phyloP scores from a whole-genome alignment of 2,113 vertebrate genomes.

The Cyprinodon variegatus region DNA sequence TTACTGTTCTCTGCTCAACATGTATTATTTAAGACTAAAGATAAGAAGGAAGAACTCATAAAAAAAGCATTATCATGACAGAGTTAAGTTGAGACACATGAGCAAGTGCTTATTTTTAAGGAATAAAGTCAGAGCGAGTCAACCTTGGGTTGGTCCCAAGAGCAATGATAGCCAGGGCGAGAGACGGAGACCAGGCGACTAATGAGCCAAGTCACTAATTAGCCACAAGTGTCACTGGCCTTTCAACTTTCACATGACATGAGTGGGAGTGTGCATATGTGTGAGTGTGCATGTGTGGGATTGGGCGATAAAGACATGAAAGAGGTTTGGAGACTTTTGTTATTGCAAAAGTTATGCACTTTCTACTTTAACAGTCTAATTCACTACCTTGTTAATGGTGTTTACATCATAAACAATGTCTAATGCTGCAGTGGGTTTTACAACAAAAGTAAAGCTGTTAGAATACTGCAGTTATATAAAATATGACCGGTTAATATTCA shows the following conservation, averaged over 20 bases:
- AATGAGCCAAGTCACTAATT: conserved; percentile 75
- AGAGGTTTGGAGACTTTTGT: conserved; percentile 13
- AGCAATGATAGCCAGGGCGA: conserved; percentile 62
- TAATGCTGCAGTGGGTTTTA: not conserved
- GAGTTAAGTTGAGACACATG: not conserved
- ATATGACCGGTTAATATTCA: not conserved
- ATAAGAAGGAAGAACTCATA: too few relatives aligned
- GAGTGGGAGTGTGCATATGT: conserved; percentile 16
- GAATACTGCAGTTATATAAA: not conserved
- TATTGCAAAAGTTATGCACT: conserved; percentile 11
- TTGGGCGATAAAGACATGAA: not conserved
- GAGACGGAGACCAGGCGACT: conserved; percentile 55
- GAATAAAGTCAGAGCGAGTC: conserved; percentile 28
- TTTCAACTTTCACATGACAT: conserved; percentile 40
- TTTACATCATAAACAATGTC: not conserved
- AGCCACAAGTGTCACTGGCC: conserved; percentile 62
- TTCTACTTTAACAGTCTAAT: not conserved
- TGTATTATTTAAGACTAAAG: not conserved
- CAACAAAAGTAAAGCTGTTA: not conserved
- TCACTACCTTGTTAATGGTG: not conserved
- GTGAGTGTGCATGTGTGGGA: conserved; percentile 11
- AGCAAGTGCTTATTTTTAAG: not conserved
- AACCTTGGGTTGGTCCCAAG: conserved; percentile 60
- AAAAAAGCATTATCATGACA: not conserved
- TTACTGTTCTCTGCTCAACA: not conserved